phyloP scores from a whole-genome alignment of 2,113 vertebrate genomes.

The Neogobius melanostomus region DNA sequence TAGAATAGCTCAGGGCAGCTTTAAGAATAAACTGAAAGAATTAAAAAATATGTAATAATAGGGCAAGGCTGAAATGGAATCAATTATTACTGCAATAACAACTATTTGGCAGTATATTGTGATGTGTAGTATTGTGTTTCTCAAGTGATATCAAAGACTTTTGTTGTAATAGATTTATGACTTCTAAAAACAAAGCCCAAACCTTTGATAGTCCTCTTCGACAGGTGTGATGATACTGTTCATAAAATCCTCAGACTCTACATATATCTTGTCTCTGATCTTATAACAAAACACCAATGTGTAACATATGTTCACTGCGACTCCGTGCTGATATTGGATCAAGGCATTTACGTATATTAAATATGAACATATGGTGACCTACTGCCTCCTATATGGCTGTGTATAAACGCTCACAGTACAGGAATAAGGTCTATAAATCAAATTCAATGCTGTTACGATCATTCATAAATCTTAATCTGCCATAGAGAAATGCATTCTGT shows the following conservation, averaged over 20 bases:
- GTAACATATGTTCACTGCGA: conserved; percentile 41
- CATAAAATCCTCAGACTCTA: conserved; percentile 3
- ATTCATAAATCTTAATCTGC: conserved; percentile 38
- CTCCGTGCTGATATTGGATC: conserved; percentile 26
- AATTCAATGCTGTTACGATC: conserved; percentile 9
- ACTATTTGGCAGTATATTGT: not conserved
- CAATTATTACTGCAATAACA: no score
- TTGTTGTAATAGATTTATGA: not conserved
- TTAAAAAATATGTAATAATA: no score
- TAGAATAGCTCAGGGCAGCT: no score
- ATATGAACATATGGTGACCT: conserved; percentile 18
- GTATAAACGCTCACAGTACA: conserved; percentile 16
- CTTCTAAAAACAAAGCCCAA: not conserved
- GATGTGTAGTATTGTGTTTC: not conserved
- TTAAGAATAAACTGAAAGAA: no score
- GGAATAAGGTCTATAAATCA: conserved; percentile 36
- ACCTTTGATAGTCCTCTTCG: not conserved
- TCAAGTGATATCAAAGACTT: not conserved
- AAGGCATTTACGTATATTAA: conserved; percentile 9
- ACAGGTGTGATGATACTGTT: not conserved
- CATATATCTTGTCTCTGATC: conserved; percentile 15
- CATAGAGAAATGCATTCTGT: conserved; percentile 28
- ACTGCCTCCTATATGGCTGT: conserved; percentile 5
- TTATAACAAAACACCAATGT: conserved; percentile 16
- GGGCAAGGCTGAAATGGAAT: no score